Evolutionary conservation across 2,888 invertebrate genomes (phyloP), one percentile per base, ranked within the genome.

Genomic region (Rotaria macrura): DNA sequence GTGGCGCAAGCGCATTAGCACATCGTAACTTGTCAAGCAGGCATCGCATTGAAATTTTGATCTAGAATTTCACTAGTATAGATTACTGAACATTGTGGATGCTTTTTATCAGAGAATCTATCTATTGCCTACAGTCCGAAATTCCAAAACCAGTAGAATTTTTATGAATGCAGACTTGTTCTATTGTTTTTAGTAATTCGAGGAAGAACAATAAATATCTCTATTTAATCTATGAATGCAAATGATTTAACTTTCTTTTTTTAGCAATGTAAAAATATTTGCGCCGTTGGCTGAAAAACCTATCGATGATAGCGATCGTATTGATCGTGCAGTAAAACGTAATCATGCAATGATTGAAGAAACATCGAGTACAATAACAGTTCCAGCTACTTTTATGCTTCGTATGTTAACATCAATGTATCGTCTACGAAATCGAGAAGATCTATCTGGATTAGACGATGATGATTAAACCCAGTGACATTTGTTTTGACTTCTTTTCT

Each of bases 341-440:
- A 79, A 79, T 43, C 12, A 25, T 43, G 43, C 25, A n/a, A 79
- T 79, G 79, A 25, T 43, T 23, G 43, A 79, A 43, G 79, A 79
- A 79, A 43, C 79, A 79, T 43, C 43, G 12, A n/a, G 43, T 43
- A 79, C 79, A 10, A 79, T 79, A 40, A 43, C 43, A 14, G 25
- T 79, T 25, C 79, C 79, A 12, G 43, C 79, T 10, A 43, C 12
- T 12, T 79, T 79, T n/a, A 79, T 79, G 34, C 43, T 79, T 40
- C 40, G 79, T 25, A 79, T 79, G 79, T 79, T 79, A 79, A 79
- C 79, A 79, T 43, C 79, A 43, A 43, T 79, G 5, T 79, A 79
- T 43, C 79, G 79, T 6, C 43, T 43, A 43, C 23, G 40, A 79
- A 25, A 34, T 65, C 6, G 17, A 20, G 65, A 65, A 4, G 65